Base-by-base conservation (phyloP, 1,140 invertebrate species). In the Hylaeus anthracinus region DNA sequence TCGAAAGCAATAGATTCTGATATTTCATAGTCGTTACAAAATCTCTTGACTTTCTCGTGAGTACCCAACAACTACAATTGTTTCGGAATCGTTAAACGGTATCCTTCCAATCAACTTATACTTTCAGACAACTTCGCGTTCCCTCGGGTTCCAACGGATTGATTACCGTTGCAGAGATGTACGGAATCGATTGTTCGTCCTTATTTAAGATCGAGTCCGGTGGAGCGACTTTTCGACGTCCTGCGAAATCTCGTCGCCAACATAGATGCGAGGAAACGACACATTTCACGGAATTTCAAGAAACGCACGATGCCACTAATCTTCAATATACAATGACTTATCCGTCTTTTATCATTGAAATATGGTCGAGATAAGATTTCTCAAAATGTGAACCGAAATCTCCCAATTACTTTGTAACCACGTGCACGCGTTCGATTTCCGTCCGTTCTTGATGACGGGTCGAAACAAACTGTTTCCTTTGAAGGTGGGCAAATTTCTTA, bases 211-310 rank as follows among this genome's bases (percentile, higher is more conserved):
- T 90, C 84, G 60, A 85, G 80, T 61, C 87, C 88, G 43, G 85
- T 89, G 39, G 86, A 83, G 70, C 82, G 84, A 87, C 81, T 72
- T 86, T 87, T 90, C 67, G 86, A 90, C 87, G 77, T 90, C 85
- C 90, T 89, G 88, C 86, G 82, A 89, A 89, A 90, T 82, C 83
- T 79, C 69, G 85, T 88, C 82, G 84, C 78, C 45, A 83, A 53
- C 64, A 64, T 56, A 43, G 81, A 79, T 39, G 72, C 83, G 51
- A 69, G 58, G 10, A 77, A 73, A 26, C 55, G 64, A 43, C 64
- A 79, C 71, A 71, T 82, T 45, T 81, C 79, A 82, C 67, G 53
- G 0, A 43, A 41, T 58, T 61, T 71, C 71, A 51, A 14, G n/a
- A 26, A 26, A 64, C 69, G 2, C 66, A 3, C 26, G 26, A 14